Evolutionary conservation across 2,113 vertebrate genomes (phyloP).

Genomic region (Daphoenositta chrysoptera): DNA sequence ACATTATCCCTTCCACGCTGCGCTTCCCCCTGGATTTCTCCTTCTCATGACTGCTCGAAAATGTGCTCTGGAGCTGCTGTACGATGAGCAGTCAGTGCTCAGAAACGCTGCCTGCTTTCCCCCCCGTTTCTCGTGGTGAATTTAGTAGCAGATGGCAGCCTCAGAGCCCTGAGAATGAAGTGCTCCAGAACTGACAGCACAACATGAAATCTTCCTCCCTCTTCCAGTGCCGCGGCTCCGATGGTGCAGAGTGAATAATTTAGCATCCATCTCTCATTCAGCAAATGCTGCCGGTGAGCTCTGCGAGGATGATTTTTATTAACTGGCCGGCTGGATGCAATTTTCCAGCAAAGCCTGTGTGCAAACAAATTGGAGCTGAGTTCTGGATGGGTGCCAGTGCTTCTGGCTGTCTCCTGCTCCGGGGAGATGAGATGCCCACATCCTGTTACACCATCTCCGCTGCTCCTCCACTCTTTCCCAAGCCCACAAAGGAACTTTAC

Average conservation of each 20-base stretch:
- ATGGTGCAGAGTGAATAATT: slow-evolving; percentile 34
- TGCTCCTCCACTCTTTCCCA: background rate
- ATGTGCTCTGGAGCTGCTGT: background rate
- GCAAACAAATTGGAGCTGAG: slow-evolving; percentile 19
- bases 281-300: background rate
- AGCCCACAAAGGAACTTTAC: background rate
- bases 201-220: background rate
- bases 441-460: slow-evolving; percentile 17
- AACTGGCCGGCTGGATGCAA: slow-evolving; percentile 30
- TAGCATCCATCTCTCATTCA: slow-evolving; percentile 36
- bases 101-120: background rate
- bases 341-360: slow-evolving; percentile 35
- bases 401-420: background rate
- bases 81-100: background rate
- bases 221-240: background rate
- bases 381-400: background rate
- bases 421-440: slow-evolving; percentile 6
- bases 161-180: slow-evolving; percentile 10
- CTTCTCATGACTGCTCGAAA: background rate
- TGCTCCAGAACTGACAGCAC: background rate
- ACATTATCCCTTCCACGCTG: background rate
- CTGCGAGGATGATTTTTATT: slow-evolving; percentile 13
- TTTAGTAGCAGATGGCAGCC: slow-evolving; percentile 31
- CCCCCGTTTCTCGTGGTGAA: background rate
- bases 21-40: background rate